These are phyloP conservation scores for Florisuga fusca DNA, from an alignment of 2,797 vertebrate genomes.

Conservation along the genomic window DNA sequence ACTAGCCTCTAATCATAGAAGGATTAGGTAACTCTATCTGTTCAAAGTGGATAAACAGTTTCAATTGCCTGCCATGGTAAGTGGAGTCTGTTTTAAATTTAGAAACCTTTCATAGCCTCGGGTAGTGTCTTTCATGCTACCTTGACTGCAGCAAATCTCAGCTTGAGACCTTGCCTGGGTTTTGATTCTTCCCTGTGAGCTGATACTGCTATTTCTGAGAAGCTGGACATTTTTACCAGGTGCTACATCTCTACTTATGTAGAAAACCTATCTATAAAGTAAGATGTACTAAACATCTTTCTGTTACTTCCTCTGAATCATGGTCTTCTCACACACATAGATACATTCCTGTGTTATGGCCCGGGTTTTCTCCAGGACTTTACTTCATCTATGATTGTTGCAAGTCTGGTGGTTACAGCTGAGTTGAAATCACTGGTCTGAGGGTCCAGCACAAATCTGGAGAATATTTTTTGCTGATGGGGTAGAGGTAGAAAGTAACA, in stretches of 20 bases:
- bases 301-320: background rate
- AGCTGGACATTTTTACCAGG: background rate
- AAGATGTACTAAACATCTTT: background rate
- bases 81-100: conserved; percentile 39
- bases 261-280: background rate
- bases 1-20: conserved; percentile 37
- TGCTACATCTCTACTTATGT: background rate
- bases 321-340: background rate
- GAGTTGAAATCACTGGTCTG: background rate
- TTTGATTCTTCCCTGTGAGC: background rate
- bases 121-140: conserved; percentile 7
- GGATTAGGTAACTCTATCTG: conserved; percentile 53
- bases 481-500: background rate
- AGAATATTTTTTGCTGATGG: background rate
- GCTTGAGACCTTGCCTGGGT: background rate
- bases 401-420: background rate
- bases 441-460: background rate
- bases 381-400: background rate
- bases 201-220: background rate
- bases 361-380: background rate
- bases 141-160: background rate
- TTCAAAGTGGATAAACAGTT: conserved; percentile 51
- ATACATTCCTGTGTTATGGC: rapidly evolving
- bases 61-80: conserved; percentile 25
- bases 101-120: conserved; percentile 27